These are phyloP conservation scores for Amphiduros pacificus DNA, from an alignment of 2,888 invertebrate species.

Conservation along the genomic window DNA sequence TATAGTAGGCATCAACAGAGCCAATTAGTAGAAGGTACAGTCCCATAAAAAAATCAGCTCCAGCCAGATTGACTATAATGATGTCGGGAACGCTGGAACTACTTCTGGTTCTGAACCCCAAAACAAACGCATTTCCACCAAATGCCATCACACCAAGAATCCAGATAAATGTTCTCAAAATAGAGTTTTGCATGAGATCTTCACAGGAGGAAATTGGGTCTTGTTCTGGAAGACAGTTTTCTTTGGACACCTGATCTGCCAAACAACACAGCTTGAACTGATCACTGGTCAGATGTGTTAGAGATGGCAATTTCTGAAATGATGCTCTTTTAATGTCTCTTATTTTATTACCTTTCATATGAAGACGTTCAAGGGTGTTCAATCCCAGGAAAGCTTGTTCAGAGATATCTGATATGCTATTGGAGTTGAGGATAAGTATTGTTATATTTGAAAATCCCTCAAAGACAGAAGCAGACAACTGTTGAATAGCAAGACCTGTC, in stretches of 20 bases:
- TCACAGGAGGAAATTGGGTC: neutral
- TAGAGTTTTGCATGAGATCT: neutral
- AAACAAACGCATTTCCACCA: neutral
- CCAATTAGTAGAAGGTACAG: neutral
- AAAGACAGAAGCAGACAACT: neutral
- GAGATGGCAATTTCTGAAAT: neutral
- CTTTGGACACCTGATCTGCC: neutral
- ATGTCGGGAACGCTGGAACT: neutral
- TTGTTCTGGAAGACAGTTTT: neutral
- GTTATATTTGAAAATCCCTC: neutral
- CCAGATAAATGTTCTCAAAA: neutral
- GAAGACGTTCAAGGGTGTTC: neutral
- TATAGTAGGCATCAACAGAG: neutral
- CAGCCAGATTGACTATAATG: neutral
- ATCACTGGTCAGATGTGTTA: neutral
- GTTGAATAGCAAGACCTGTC: neutral
- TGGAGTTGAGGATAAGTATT: neutral
- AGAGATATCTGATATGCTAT: neutral
- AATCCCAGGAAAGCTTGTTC: neutral
- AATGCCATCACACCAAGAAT: neutral
- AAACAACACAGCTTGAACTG: neutral
- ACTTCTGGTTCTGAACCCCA: neutral
- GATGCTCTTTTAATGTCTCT: neutral
- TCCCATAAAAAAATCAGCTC: neutral
- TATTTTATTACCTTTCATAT: neutral